These are phyloP conservation scores for Dryadula phaetusa DNA, from an alignment of 2,888 invertebrate species.

Conservation along the genomic window DNA sequence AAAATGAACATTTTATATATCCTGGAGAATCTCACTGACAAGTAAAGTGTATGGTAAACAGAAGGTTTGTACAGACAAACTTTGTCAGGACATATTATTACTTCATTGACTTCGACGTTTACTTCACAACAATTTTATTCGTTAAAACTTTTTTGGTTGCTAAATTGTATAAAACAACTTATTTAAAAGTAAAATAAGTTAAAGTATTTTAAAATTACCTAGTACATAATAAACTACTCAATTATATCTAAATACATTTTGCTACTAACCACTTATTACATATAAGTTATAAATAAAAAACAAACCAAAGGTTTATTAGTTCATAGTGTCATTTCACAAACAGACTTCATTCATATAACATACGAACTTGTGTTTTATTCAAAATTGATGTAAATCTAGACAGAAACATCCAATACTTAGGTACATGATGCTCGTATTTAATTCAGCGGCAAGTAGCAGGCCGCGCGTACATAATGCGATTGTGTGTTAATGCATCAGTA, in stretches of 20 bases:
- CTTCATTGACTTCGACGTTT: background rate
- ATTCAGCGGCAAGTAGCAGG: slow-evolving; percentile 9
- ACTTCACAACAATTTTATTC: background rate
- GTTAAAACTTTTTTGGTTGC: background rate
- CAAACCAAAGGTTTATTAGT: too few relatives aligned
- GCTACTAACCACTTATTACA: too few relatives aligned
- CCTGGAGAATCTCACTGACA: background rate
- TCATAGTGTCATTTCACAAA: too few relatives aligned
- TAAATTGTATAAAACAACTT: too few relatives aligned
- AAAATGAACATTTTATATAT: background rate
- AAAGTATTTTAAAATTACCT: too few relatives aligned
- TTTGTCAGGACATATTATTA: background rate
- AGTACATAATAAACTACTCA: too few relatives aligned
- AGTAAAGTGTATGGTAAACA: background rate
- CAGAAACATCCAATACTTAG: background rate
- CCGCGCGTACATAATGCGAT: slow-evolving; percentile 41
- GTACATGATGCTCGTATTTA: background rate
- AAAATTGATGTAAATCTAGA: background rate
- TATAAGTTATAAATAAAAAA: too few relatives aligned
- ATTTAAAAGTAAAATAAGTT: too few relatives aligned
- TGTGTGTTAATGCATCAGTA: slow-evolving; percentile 47
- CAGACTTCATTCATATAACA: too few relatives aligned
- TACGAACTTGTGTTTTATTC: background rate
- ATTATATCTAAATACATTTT: too few relatives aligned
- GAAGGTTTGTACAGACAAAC: background rate